Evolutionary conservation across 2,888 invertebrate species (phyloP).

Genomic region (Leptopilina myrica): DNA sequence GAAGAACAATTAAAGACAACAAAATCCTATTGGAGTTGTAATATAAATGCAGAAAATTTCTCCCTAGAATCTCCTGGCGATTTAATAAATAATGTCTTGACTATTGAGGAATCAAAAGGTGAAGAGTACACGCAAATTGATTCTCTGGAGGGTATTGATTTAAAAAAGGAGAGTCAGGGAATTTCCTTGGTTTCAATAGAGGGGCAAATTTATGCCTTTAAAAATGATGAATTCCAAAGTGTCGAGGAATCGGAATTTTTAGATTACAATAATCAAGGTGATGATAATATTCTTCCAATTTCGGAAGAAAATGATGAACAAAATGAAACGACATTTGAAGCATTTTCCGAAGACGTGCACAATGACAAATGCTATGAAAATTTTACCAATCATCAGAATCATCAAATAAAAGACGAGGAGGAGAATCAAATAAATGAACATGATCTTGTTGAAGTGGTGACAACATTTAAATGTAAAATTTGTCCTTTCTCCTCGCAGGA

Average conservation of each 20-base stretch:
- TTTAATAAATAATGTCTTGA: neutral
- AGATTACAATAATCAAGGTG: neutral
- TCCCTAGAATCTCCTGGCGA: neutral
- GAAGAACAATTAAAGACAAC: constrained; percentile 14
- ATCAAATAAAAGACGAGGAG: neutral
- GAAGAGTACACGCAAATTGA: neutral
- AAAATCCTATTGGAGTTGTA: neutral
- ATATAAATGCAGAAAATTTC: neutral
- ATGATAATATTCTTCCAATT: constrained; percentile 7
- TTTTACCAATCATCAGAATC: neutral
- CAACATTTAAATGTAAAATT: constrained; percentile 19
- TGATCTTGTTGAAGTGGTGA: constrained; percentile 6
- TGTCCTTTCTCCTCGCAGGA: constrained; percentile 1
- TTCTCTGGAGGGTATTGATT: neutral
- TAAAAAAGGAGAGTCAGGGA: neutral
- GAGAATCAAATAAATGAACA: neutral
- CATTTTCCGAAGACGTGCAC: neutral
- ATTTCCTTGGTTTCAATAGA: constrained; percentile 6
- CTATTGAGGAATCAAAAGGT: neutral
- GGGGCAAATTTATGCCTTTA: neutral
- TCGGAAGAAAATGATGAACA: neutral
- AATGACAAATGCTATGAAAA: neutral
- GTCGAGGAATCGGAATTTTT: neutral
- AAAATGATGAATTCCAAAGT: neutral
- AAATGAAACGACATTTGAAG: neutral